A percentile compares a stretch with the other conserved stretches of the same genome.
phyloP scores from a whole-genome alignment of 2,797 vertebrate genomes.

The Adelosebastes latens region DNA sequence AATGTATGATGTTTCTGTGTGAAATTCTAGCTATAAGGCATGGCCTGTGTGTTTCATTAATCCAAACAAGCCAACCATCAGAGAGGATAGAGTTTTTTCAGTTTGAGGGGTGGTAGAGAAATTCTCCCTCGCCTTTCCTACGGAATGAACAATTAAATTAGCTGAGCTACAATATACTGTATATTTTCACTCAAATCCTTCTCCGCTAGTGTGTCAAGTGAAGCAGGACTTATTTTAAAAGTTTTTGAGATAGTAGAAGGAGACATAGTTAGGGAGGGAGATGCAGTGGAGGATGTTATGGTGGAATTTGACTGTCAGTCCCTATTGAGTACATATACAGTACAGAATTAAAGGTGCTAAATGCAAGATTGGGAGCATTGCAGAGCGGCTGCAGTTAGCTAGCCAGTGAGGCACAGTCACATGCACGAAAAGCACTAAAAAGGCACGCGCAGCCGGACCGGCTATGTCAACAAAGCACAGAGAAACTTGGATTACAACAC shows the following conservation, averaged over 20 bases:
- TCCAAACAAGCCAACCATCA: constrained; percentile 7
- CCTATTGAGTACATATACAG: not conserved
- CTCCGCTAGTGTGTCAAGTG: not conserved
- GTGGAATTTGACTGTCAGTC: not conserved
- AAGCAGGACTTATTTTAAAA: not conserved
- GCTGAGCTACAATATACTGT: not conserved
- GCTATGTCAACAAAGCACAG: too few relatives aligned
- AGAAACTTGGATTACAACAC: too few relatives aligned
- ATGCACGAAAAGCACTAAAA: too few relatives aligned
- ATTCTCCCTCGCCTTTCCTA: not conserved
- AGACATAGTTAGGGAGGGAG: not conserved
- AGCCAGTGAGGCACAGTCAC: too few relatives aligned
- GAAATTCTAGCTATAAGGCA: constrained; percentile 25
- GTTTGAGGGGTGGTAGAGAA: not conserved
- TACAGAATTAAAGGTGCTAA: not conserved
- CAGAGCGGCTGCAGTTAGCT: too few relatives aligned
- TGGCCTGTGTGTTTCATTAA: not conserved
- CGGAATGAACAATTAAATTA: constrained; percentile 1
- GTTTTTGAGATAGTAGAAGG: not conserved
- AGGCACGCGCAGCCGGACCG: too few relatives aligned
- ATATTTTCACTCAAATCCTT: not conserved
- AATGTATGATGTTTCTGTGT: constrained; percentile 33
- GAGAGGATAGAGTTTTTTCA: not conserved
- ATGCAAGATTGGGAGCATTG: too few relatives aligned
- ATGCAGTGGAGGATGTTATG: not conserved